These are phyloP conservation scores for Synergus japonicus DNA, from an alignment of 2,888 invertebrate species.

Conservation along the genomic window DNA sequence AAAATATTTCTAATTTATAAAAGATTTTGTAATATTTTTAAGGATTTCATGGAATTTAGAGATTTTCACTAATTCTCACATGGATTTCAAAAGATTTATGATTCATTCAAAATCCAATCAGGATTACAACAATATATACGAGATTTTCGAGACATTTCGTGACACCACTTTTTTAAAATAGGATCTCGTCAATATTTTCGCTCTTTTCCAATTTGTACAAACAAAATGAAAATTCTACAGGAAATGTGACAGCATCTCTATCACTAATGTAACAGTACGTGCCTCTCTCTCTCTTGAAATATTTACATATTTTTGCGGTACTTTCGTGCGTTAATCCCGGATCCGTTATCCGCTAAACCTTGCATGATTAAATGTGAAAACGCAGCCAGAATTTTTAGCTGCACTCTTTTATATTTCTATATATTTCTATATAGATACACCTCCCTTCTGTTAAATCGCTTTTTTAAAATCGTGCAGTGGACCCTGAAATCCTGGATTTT, in stretches of 20 bases:
- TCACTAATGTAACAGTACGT: constrained; percentile 22
- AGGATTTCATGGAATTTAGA: no score
- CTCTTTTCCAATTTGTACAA: not conserved
- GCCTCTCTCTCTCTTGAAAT: constrained; percentile 34
- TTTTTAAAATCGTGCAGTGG: not conserved
- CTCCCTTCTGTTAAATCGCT: constrained; percentile 46
- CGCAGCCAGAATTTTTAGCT: constrained; percentile 57
- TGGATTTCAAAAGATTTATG: no score
- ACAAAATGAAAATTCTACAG: constrained; percentile 12
- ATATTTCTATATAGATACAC: constrained; percentile 50
- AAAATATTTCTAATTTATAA: no score
- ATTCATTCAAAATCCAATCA: no score
- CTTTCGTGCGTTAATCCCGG: constrained; percentile 70
- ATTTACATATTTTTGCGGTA: constrained; percentile 72
- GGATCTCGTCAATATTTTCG: not conserved
- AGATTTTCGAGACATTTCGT: no score
- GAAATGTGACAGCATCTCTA: not conserved
- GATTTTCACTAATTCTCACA: no score
- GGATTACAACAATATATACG: no score
- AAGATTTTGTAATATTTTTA: no score
- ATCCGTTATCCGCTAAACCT: constrained; percentile 45
- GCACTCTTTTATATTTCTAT: constrained; percentile 55
- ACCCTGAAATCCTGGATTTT: constrained; percentile 42
- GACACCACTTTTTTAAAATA: no score
- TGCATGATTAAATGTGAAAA: constrained; percentile 69